Conservation (phyloP, 2,113 vertebrate genomes). For the Centrocercus urophasianus region DNA sequence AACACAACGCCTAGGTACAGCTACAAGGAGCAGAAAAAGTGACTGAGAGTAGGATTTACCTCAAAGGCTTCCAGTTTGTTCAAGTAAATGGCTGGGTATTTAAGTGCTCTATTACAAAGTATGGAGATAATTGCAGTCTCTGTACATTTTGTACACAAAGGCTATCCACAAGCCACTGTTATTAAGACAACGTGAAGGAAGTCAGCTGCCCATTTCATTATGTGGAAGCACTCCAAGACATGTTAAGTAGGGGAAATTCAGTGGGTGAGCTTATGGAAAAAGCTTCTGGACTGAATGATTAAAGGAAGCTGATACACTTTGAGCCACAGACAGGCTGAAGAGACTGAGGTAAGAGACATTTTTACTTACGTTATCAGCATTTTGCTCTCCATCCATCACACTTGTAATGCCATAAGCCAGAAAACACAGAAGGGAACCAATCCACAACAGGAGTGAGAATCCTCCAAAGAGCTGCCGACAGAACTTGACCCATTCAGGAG, state of each 20-base stretch:
- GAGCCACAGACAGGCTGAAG: neutral
- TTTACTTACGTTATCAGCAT: constrained; percentile 91
- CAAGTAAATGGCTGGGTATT: neutral
- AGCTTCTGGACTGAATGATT: constrained; percentile 15
- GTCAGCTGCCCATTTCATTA: constrained; percentile 31
- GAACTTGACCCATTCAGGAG: constrained; percentile 97
- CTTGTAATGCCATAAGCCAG: constrained; percentile 88
- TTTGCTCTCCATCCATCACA: constrained; percentile 82
- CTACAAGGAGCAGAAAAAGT: constrained; percentile 69
- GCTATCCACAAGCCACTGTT: neutral
- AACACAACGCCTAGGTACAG: constrained; percentile 94
- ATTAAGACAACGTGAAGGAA: constrained; percentile 35
- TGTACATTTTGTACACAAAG: constrained; percentile 13
- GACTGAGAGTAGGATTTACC: constrained; percentile 19
- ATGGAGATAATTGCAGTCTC: constrained; percentile 13
- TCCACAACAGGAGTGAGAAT: constrained; percentile 96
- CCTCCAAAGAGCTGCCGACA: constrained; percentile 96
- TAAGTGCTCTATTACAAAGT: neutral
- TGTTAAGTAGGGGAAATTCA: neutral
- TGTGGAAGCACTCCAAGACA: constrained; percentile 38
- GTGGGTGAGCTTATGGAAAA: constrained; percentile 2
- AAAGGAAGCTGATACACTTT: constrained; percentile 27
- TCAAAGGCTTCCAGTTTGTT: neutral
- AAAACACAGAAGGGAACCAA: constrained; percentile 95
- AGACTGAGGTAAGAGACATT: neutral